Percentiles rank a stretch among this genome's conserved stretches.
These are phyloP conservation scores for Psittacula echo DNA, from an alignment of 2,797 vertebrate species.

Conservation along the genomic window DNA sequence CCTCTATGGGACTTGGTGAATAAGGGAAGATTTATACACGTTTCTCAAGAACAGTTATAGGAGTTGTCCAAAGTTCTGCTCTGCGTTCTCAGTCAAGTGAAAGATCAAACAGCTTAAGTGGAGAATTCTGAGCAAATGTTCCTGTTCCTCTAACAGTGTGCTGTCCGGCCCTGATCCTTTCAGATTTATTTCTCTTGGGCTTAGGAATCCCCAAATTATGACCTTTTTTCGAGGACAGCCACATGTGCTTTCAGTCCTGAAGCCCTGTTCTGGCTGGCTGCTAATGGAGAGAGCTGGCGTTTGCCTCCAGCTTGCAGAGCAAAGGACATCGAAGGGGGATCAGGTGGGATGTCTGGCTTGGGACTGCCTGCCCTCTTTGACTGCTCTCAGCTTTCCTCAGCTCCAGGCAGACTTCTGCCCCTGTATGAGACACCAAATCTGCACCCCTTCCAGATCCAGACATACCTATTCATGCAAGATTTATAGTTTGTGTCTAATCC, in stretches of 20 bases:
- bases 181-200: background rate
- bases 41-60: background rate
- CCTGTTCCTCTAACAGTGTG: background rate
- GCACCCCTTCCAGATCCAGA: background rate
- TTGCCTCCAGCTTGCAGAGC: background rate
- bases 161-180: slow-evolving; percentile 6
- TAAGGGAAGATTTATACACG: slow-evolving; percentile 46
- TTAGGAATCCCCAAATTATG: slow-evolving; percentile 14
- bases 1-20: background rate
- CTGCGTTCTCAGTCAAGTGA: background rate
- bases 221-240: slow-evolving; percentile 38
- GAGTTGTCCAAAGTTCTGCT: background rate
- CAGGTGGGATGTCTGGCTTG: background rate
- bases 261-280: background rate
- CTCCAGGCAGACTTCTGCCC: background rate
- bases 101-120: background rate
- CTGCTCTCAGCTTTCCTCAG: background rate
- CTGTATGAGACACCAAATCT: background rate
- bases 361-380: background rate
- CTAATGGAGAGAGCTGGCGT: background rate
- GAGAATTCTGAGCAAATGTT: background rate
- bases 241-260: background rate
- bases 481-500: background rate
- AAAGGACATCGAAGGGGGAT: background rate
- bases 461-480: background rate